Evolutionary conservation across 2,113 vertebrate genomes (phyloP).

Genomic region (Nettapus auritus): DNA sequence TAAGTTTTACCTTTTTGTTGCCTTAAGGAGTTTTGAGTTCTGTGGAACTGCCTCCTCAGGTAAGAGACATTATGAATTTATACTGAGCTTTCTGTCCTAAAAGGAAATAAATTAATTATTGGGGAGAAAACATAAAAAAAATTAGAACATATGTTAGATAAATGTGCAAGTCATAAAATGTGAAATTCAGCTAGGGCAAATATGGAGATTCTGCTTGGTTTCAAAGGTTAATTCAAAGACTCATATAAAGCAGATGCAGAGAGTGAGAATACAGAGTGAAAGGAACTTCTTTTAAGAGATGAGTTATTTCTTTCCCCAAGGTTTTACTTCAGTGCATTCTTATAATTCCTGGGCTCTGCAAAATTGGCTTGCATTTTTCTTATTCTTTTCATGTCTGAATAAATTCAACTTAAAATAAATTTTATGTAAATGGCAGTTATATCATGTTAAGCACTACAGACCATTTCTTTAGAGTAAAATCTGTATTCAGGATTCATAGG

Average conservation of each 20-base stretch:
- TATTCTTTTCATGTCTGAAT: slow-evolving; percentile 36
- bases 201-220: neutral
- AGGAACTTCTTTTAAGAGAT: neutral
- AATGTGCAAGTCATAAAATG: neutral
- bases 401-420: slow-evolving; percentile 34
- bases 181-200: neutral
- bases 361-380: slow-evolving; percentile 36
- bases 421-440: slow-evolving; percentile 13
- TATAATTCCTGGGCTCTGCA: slow-evolving; percentile 9
- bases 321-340: slow-evolving; percentile 35
- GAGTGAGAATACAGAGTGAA: neutral
- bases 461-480: neutral
- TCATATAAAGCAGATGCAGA: neutral
- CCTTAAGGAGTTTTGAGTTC: neutral
- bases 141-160: neutral
- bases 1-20: neutral
- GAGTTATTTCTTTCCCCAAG: slow-evolving; percentile 15
- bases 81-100: neutral
- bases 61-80: neutral
- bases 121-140: too few species aligned
- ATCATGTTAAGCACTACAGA: neutral
- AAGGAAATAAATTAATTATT: neutral
- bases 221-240: slow-evolving; percentile 9
- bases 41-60: neutral
- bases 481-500: neutral